Conservation (phyloP, 2,113 vertebrate genomes). For the Pelusios castaneus region DNA sequence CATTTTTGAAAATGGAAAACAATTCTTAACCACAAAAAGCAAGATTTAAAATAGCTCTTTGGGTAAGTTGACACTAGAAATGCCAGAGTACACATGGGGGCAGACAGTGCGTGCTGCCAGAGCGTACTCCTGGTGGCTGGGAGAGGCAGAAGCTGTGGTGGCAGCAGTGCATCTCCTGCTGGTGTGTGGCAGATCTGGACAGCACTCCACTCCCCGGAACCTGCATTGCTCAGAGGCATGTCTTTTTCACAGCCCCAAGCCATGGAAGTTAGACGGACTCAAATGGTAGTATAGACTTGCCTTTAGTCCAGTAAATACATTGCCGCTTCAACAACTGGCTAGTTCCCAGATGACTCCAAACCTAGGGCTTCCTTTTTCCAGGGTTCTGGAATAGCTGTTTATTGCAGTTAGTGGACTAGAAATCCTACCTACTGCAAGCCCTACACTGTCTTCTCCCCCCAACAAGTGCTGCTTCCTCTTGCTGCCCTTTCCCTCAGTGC, state of each 20-base stretch:
- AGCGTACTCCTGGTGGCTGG: no score
- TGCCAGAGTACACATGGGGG: no score
- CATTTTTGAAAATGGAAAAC: background rate
- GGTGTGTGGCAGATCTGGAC: no score
- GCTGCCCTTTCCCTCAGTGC: background rate
- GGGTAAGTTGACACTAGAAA: no score
- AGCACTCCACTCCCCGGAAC: no score
- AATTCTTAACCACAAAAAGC: background rate
- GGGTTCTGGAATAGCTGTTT: background rate
- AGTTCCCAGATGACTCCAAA: background rate
- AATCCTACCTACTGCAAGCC: conserved; percentile 8
- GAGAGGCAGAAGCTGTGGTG: no score
- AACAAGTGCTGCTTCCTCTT: background rate
- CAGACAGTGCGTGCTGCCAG: no score
- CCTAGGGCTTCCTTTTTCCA: background rate
- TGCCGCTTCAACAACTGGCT: background rate
- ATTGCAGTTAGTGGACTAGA: background rate
- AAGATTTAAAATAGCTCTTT: conserved; percentile 1
- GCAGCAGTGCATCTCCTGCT: no score
- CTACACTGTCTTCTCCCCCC: background rate
- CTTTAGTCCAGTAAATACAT: background rate
- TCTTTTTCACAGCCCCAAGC: no score
- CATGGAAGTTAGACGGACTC: no score
- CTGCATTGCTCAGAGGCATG: no score
- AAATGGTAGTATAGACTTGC: no score